A percentile compares a stretch with the other conserved stretches of the same genome.
Evolutionary conservation across 2,113 vertebrate species (phyloP).

Genomic region (Corydoras sp.): DNA sequence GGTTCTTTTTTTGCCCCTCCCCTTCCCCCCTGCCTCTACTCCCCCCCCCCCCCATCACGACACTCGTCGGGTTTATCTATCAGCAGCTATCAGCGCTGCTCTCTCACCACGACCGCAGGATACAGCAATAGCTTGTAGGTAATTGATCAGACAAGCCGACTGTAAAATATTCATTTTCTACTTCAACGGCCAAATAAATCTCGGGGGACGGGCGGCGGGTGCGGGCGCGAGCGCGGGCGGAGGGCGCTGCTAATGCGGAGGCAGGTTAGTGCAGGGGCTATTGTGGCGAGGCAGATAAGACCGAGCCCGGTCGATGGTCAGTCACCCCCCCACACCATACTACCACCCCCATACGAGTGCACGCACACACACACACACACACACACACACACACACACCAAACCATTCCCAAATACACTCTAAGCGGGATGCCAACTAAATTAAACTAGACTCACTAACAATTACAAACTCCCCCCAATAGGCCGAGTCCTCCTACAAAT

Average conservation of each 20-base stretch:
- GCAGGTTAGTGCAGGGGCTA: conserved; percentile 74
- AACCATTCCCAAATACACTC: neutral
- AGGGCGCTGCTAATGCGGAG: conserved; percentile 96
- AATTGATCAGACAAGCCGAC: conserved; percentile 99
- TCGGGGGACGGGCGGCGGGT: conserved; percentile 76
- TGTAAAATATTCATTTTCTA: conserved; percentile 99
- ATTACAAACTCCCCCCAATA: too few relatives aligned
- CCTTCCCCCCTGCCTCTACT: too few relatives aligned
- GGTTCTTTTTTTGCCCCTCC: conserved; percentile 41
- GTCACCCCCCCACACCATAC: conserved; percentile 5
- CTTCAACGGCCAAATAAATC: conserved; percentile 99
- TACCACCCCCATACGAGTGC: conserved; percentile 1
- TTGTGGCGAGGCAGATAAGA: conserved; percentile 87
- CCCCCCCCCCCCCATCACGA: conserved; percentile 67
- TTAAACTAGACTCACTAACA: too few relatives aligned
- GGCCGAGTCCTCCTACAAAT: too few relatives aligned
- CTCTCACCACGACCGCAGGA: conserved; percentile 84
- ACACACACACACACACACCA: conserved; percentile 4
- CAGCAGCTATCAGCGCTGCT: conserved; percentile 76
- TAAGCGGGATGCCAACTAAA: too few relatives aligned
- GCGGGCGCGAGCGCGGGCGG: conserved; percentile 73
- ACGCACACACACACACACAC: conserved; percentile 34
- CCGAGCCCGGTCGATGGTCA: conserved; percentile 42
- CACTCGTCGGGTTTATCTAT: conserved; percentile 83
- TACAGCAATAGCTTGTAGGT: conserved; percentile 98